These are phyloP conservation scores for Tethea ocularis DNA, from an alignment of 2,888 invertebrate genomes.

Conservation along the genomic window DNA sequence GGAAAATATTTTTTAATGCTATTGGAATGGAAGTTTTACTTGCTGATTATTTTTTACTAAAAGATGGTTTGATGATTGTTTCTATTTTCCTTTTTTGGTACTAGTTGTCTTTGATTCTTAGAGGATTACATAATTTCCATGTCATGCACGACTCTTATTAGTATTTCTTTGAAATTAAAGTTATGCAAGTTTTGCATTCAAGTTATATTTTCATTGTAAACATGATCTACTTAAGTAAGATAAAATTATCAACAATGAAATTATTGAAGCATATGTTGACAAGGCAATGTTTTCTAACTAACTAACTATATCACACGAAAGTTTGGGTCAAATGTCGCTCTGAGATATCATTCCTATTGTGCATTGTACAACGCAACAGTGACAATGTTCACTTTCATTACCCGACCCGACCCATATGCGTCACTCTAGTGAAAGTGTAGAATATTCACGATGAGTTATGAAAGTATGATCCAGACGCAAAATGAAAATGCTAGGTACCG, in stretches of 20 bases:
- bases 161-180: too few species aligned
- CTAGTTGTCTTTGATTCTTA: too few species aligned
- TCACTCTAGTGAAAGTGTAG: slow-evolving; percentile 61
- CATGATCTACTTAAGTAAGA: neutral
- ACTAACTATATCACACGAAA: slow-evolving; percentile 36
- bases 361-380: slow-evolving; percentile 51
- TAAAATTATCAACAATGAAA: slow-evolving; percentile 4
- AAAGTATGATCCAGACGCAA: slow-evolving; percentile 13
- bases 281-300: slow-evolving; percentile 16
- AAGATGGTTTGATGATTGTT: too few species aligned
- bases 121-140: too few species aligned
- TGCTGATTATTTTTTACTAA: too few species aligned
- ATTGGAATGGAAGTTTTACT: too few species aligned
- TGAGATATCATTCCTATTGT: slow-evolving; percentile 59
- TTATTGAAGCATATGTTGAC: neutral
- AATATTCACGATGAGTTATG: slow-evolving; percentile 26
- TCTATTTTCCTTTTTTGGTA: too few species aligned
- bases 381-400: slow-evolving; percentile 69
- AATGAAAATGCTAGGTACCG: neutral
- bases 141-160: too few species aligned
- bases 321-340: slow-evolving; percentile 43
- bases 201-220: neutral
- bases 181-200: too few species aligned
- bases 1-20: too few species aligned
- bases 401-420: slow-evolving; percentile 53